These are phyloP conservation scores for Acleris literana DNA, from an alignment of 2,888 invertebrate genomes.

Conservation along the genomic window DNA sequence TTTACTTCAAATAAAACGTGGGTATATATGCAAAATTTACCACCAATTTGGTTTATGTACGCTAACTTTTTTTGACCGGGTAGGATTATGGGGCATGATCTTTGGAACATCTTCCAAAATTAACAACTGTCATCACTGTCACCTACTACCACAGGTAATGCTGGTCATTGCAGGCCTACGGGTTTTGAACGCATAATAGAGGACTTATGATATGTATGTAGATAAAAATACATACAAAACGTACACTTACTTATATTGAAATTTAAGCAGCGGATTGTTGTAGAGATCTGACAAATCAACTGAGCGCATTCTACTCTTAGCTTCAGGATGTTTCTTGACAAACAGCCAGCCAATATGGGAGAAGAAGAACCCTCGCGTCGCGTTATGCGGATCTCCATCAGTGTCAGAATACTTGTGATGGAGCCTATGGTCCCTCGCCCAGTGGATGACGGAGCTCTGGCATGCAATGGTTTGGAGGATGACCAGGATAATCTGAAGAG, in stretches of 20 bases:
- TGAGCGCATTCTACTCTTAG: slow-evolving; percentile 85
- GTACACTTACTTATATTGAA: slow-evolving; percentile 93
- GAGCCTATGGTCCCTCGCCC: slow-evolving; percentile 89
- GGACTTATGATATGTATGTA: too few relatives aligned
- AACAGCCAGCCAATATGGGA: slow-evolving; percentile 97
- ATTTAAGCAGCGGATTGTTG: slow-evolving; percentile 91
- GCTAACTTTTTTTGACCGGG: too few relatives aligned
- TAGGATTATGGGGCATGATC: too few relatives aligned
- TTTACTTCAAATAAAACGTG: too few relatives aligned
- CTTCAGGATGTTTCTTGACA: slow-evolving; percentile 93
- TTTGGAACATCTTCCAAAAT: too few relatives aligned
- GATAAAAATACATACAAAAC: too few relatives aligned
- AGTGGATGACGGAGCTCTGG: slow-evolving; percentile 86
- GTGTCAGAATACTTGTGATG: slow-evolving; percentile 96
- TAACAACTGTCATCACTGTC: too few relatives aligned
- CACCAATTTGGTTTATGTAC: too few relatives aligned
- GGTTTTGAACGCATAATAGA: too few relatives aligned
- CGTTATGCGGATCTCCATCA: slow-evolving; percentile 95
- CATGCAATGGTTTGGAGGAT: slow-evolving; percentile 60
- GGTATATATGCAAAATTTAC: too few relatives aligned
- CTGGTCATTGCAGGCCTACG: too few relatives aligned
- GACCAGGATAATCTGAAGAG: slow-evolving; percentile 91
- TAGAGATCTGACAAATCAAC: slow-evolving; percentile 93
- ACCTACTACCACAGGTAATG: too few relatives aligned
- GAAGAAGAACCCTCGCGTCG: slow-evolving; percentile 95